Base-by-base conservation (phyloP, 2,888 invertebrate species). In the Blera fallax region DNA sequence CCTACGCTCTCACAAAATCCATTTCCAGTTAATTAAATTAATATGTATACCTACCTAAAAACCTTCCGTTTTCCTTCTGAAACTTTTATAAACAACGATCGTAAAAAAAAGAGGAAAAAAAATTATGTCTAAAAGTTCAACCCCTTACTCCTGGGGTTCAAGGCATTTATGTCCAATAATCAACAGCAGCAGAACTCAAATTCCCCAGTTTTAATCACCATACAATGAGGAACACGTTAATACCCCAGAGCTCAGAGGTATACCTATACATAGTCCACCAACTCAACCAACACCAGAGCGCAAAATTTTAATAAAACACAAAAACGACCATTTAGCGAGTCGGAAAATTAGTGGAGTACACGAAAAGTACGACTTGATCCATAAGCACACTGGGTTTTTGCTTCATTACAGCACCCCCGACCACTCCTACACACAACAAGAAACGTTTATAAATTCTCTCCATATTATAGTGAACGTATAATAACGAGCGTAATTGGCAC, bases 401-500 rank as follows among this genome's bases (percentile, higher is more conserved):
- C 45, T 21, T 32, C 37, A 37, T 58, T 7, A 14, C 54, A 29
- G 4, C 14, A 18, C 64, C 14, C 2, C 24, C 2, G 60, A n/a
- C 37, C 27, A 1, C 64, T 6, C 16, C 48, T 2, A n/a, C 24
- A 64, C 58, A 56, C 73, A 37, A 14, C 50, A 70, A 60, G 76
- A 65, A 81, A 32, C 72, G 70, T 81, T 85, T 85, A 85, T 85
- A 85, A 85, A 85, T 85, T 85, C 72, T 72, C 85, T 85, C 81
- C 85, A 85, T 85, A 85, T 85, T 85, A 85, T 85, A 85, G 85
- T 85, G 80, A 85, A 87, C 87, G 82, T 87, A 87, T 82, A 87
- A 87, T 87, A 87, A 87, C 81, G 81, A 87, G 82, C 82, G 87
- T 87, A 87, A 87, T 87, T 87, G 87, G 82, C 82, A 87, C 87